Percentiles rank a stretch among this genome's conserved stretches.
phyloP scores from a whole-genome alignment of 2,113 vertebrate genomes.

The Cololabis saira region DNA sequence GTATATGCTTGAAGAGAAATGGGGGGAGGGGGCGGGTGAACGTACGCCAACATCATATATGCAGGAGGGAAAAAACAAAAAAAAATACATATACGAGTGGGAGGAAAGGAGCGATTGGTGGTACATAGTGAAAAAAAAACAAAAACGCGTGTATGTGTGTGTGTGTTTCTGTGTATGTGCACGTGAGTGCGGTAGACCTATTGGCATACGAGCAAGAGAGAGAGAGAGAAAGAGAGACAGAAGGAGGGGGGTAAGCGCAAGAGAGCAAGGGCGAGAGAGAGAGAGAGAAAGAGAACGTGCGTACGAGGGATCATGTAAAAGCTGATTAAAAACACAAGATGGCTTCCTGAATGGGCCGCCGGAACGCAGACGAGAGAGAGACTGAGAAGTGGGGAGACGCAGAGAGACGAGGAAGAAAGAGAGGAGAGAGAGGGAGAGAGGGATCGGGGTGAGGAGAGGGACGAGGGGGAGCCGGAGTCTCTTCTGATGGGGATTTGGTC shows the following conservation, averaged over 20 bases:
- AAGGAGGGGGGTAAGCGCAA: conserved; percentile 50
- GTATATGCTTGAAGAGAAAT: conserved; percentile 61
- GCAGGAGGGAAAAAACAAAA: conserved; percentile 52
- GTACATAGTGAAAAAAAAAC: conserved; percentile 59
- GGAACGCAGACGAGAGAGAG: conserved; percentile 69
- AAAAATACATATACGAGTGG: conserved; percentile 47
- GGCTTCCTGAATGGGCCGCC: conserved; percentile 85
- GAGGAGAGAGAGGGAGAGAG: conserved; percentile 61
- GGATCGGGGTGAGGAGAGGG: conserved; percentile 56
- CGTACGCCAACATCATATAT: conserved; percentile 72
- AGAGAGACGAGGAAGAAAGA: conserved; percentile 63
- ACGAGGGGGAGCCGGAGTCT: conserved; percentile 68
- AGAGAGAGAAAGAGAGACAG: conserved; percentile 48
- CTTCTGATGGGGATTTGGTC: conserved; percentile 82
- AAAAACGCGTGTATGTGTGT: conserved; percentile 39
- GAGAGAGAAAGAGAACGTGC: conserved; percentile 64
- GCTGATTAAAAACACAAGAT: conserved; percentile 86
- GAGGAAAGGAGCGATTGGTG: conserved; percentile 72
- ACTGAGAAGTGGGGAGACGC: conserved; percentile 48
- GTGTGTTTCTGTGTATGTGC: conserved; percentile 24
- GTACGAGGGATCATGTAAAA: conserved; percentile 81
- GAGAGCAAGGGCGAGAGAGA: conserved; percentile 44
- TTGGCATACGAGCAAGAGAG: conserved; percentile 65
- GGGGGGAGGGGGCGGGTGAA: conserved; percentile 8
- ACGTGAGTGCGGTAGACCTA: conserved; percentile 69